phyloP scores from a whole-genome alignment of 2,113 vertebrate species.

The Ginglymostoma cirratum region DNA sequence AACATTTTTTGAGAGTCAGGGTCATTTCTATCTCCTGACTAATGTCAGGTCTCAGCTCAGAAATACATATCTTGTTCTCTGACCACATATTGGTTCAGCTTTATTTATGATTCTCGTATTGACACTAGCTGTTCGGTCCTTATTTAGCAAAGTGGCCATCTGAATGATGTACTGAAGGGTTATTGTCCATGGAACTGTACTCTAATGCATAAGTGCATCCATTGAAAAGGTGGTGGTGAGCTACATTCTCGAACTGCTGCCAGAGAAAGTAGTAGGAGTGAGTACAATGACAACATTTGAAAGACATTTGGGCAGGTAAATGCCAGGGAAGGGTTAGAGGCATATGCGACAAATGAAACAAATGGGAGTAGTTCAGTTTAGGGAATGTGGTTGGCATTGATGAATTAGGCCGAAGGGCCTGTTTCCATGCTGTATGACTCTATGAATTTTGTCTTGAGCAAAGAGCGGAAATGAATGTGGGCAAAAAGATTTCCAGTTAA shows the following conservation, averaged over 20 bases:
- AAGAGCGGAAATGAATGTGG: not conserved
- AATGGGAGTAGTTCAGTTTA: too few species aligned
- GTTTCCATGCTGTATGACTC: too few species aligned
- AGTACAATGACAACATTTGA: too few species aligned
- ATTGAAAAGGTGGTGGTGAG: not conserved
- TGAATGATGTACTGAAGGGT: not conserved
- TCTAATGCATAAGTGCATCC: not conserved
- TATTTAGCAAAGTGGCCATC: not conserved
- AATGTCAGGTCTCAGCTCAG: not conserved
- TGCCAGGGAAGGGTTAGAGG: too few species aligned
- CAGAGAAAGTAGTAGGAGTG: too few species aligned
- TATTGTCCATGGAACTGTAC: not conserved
- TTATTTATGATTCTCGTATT: not conserved
- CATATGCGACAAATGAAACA: too few species aligned
- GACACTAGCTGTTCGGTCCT: not conserved
- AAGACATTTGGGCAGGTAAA: too few species aligned
- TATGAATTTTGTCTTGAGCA: not conserved
- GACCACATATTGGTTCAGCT: not conserved
- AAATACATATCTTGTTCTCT: not conserved
- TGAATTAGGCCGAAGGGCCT: too few species aligned
- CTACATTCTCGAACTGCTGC: too few species aligned
- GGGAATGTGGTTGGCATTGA: too few species aligned
- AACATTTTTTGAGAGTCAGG: not conserved
- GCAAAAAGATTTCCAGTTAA: not conserved
- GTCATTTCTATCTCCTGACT: not conserved